phyloP scores from a whole-genome alignment of 2,888 invertebrate genomes.

The Nowickia ferox region DNA sequence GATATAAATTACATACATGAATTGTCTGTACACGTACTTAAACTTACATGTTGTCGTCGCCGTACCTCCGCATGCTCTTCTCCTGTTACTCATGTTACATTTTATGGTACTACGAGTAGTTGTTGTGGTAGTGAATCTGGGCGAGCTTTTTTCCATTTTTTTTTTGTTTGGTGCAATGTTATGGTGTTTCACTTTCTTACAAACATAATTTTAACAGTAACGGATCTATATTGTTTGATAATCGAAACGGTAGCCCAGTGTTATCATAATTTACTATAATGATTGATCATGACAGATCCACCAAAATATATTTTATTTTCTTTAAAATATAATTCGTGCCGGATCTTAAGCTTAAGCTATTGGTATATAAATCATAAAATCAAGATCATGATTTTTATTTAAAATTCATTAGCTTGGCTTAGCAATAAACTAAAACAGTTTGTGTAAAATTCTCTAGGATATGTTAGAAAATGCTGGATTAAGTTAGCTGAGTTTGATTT shows the following conservation, averaged over 20 bases:
- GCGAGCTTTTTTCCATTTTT: neutral
- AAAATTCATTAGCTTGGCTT: neutral
- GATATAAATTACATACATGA: conserved; percentile 72
- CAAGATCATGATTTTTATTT: conserved; percentile 1
- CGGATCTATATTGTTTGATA: conserved; percentile 60
- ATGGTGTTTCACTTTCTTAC: conserved; percentile 19
- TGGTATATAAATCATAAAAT: neutral
- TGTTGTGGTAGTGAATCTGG: conserved; percentile 5
- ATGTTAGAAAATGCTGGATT: too few relatives aligned
- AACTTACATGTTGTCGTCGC: conserved; percentile 62
- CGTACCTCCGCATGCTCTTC: neutral
- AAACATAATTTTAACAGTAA: conserved; percentile 33
- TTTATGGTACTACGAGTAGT: conserved; percentile 26
- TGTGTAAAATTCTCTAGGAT: neutral
- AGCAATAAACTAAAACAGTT: neutral
- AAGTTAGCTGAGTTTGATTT: too few relatives aligned
- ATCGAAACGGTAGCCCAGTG: conserved; percentile 65
- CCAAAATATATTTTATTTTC: neutral
- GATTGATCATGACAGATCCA: conserved; percentile 70
- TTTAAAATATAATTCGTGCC: conserved; percentile 25
- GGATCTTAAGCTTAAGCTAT: conserved; percentile 25
- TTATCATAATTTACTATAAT: conserved; percentile 68
- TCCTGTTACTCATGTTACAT: conserved; percentile 66
- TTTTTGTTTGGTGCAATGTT: neutral
- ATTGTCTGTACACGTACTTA: conserved; percentile 67